Base-by-base conservation (phyloP, 1,140 invertebrate genomes). In the Microplitis demolitor region DNA sequence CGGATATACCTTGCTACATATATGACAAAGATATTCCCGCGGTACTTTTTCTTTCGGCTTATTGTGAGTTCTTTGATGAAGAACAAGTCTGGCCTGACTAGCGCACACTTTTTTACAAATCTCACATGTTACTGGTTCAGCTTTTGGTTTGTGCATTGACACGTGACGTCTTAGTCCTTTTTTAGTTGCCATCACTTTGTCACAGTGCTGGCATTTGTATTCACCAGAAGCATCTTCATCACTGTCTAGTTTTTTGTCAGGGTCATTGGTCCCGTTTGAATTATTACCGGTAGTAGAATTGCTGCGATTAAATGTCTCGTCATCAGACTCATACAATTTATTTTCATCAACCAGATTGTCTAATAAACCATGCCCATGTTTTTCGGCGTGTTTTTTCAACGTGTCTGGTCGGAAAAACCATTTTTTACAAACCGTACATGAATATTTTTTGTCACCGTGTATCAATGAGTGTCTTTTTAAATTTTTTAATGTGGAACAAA, bases 1-100 rank as follows among this genome's bases (percentile, higher is more conserved):
- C 1, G 88, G 88, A 66, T 89, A 88, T 0, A 87, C 85, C 74
- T 88, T 88, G 50, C 86, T 87, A 69, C 87, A 88, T 4, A 88
- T 87, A 51, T 86, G 85, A 74, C 87, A 88, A 0, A 87, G 74
- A 61, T 87, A 87, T 71, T 87, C 86, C n/a, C 86, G 78, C 34
- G 84, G 85, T 8, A 84, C 81, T 50, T 86, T 82, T 63, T 87
- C 85, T 68, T 87, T 87, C 3, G 85, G 85, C 39, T 86, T 87
- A 54, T 79, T 82, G 60, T 87, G 86, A 13, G 85, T 87, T 53
- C 83, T 85, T 51, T 85, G 82, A 77, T 87, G 86, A 1, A 87
- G 75, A 16, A 79, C 77, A 1, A 87, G 79, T 60, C 86, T 81
- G 4, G 86, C 85, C 61, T 84, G 83, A 72, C 86, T 87, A 5